Evolutionary conservation across 2,888 invertebrate species (phyloP).

Genomic region (Eucriotettix oculatus): DNA sequence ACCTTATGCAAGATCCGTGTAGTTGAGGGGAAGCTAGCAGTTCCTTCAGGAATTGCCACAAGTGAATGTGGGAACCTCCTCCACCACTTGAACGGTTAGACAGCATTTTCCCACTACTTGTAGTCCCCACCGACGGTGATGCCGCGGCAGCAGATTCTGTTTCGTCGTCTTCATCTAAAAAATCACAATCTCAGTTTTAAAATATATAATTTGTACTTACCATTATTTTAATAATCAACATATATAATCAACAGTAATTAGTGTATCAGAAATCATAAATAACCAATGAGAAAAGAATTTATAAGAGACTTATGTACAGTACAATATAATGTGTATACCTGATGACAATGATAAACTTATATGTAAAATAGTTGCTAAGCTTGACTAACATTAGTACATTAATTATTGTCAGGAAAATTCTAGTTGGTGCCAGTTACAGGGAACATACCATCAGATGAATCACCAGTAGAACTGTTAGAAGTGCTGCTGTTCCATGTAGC

Average conservation of each 20-base stretch:
- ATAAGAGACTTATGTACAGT: no score
- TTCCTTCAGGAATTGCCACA: constrained; percentile 98
- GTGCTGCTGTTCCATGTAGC: constrained; percentile 21
- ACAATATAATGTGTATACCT: no score
- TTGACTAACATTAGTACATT: no score
- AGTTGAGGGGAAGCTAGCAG: constrained; percentile 73
- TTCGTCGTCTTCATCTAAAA: constrained; percentile 32
- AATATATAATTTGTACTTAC: no score
- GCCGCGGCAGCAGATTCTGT: constrained; percentile 6
- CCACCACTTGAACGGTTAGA: constrained; percentile 21
- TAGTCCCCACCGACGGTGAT: not conserved
- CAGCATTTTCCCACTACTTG: constrained; percentile 21
- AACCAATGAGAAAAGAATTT: no score
- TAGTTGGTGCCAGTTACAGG: no score
- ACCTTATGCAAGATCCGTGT: constrained; percentile 89
- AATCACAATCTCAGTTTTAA: not conserved
- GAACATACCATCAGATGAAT: constrained; percentile 53
- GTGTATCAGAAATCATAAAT: no score
- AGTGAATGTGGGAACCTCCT: constrained; percentile 81
- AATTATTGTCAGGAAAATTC: no score
- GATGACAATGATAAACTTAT: no score
- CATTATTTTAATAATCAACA: no score
- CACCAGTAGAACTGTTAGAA: constrained; percentile 37
- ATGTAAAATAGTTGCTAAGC: no score
- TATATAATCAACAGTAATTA: no score